Conservation (phyloP, 2,113 vertebrate species). For the Telmatochromis sp. region DNA sequence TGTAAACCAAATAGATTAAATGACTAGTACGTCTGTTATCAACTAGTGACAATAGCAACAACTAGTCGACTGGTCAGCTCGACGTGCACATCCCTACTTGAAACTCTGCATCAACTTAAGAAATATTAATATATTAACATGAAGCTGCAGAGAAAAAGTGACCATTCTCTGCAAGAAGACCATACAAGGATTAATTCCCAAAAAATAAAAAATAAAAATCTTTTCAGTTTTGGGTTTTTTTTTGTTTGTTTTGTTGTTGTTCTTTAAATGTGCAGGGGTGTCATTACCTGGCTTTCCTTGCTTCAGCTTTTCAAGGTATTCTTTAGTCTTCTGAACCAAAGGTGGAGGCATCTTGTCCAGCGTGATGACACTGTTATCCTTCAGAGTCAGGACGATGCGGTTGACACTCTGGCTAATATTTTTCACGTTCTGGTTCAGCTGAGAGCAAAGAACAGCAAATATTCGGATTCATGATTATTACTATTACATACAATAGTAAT, state of each 20-base stretch:
- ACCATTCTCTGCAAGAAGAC: background rate
- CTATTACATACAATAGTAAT: background rate
- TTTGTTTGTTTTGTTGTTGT: background rate
- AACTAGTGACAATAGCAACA: background rate
- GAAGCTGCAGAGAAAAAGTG: background rate
- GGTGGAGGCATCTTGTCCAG: slow-evolving; percentile 81
- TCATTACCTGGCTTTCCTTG: slow-evolving; percentile 80
- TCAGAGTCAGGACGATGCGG: slow-evolving; percentile 82
- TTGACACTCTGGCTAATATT: slow-evolving; percentile 70
- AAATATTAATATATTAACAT: background rate
- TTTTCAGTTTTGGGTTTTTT: background rate
- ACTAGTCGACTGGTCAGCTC: background rate
- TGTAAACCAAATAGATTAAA: background rate
- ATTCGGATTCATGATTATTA: background rate
- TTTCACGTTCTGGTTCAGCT: slow-evolving; percentile 97
- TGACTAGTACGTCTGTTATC: background rate
- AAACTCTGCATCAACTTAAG: background rate
- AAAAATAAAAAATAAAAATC: background rate
- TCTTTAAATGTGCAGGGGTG: background rate
- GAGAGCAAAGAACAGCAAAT: background rate
- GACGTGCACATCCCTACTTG: background rate
- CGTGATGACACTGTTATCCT: slow-evolving; percentile 81
- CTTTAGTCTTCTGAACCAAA: slow-evolving; percentile 82
- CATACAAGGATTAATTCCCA: background rate
- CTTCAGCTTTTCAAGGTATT: slow-evolving; percentile 86